Evolutionary conservation across 2,797 vertebrate species (phyloP).

Genomic region (Mycteria americana): DNA sequence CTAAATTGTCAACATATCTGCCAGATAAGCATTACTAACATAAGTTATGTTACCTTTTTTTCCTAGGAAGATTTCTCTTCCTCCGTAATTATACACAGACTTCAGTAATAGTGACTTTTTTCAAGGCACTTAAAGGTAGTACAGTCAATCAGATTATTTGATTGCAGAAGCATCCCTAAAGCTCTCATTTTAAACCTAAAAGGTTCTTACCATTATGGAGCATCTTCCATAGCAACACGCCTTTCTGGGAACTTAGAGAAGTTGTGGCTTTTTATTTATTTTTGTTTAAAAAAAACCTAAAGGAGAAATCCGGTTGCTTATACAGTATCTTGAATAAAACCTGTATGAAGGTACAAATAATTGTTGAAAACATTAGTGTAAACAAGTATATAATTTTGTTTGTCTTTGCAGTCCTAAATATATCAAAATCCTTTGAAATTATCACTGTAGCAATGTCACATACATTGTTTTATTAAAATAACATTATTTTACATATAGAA

Average conservation of each 20-base stretch:
- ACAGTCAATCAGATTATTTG: not conserved
- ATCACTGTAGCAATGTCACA: not conserved
- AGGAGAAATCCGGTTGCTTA: not conserved
- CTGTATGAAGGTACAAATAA: not conserved
- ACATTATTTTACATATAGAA: not conserved
- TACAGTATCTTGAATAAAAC: not conserved
- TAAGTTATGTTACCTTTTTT: not conserved
- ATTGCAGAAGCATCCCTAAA: not conserved
- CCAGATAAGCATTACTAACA: not conserved
- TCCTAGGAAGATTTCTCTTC: not conserved
- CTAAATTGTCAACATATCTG: not conserved
- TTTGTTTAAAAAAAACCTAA: not conserved
- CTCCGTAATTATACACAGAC: not conserved
- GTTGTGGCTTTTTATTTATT: not conserved
- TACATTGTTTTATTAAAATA: not conserved
- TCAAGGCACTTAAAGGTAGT: not conserved
- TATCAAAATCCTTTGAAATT: not conserved
- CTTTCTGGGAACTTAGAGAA: not conserved
- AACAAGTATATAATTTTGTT: not conserved
- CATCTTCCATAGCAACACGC: not conserved
- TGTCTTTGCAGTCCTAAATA: not conserved
- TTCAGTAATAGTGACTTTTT: not conserved
- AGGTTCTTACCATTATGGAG: not conserved
- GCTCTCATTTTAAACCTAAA: not conserved
- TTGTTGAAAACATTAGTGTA: not conserved